Evolutionary conservation across 2,888 invertebrate species (phyloP).

Genomic region (Drosophila demipolita): DNA sequence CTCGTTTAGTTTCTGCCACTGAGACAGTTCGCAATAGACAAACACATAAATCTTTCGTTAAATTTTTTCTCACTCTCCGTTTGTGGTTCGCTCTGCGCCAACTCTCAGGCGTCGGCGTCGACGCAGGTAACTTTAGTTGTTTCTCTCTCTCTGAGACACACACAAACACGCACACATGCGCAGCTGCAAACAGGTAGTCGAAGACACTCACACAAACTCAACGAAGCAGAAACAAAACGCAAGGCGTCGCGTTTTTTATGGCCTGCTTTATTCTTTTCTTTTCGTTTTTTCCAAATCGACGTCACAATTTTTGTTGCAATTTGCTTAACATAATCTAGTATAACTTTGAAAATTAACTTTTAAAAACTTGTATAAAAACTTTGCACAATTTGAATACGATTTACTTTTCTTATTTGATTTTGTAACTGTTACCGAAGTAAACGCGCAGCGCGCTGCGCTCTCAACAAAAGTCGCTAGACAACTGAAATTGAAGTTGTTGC

Average conservation of each 20-base stretch:
- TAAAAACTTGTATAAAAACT: slow-evolving; percentile 10
- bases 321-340: background rate
- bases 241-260: slow-evolving; percentile 61
- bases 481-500: slow-evolving; percentile 69
- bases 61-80: slow-evolving; percentile 31
- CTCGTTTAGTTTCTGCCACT: slow-evolving; percentile 65
- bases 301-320: slow-evolving; percentile 19
- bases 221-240: slow-evolving; percentile 67
- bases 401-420: slow-evolving; percentile 51
- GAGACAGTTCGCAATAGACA: slow-evolving; percentile 14
- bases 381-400: slow-evolving; percentile 30
- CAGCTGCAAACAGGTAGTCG: slow-evolving; percentile 69
- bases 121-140: slow-evolving; percentile 41
- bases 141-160: slow-evolving; percentile 29
- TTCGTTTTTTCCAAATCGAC: slow-evolving; percentile 16
- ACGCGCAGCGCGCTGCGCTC: slow-evolving; percentile 44
- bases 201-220: slow-evolving; percentile 49
- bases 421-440: slow-evolving; percentile 26
- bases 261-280: slow-evolving; percentile 44
- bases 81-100: slow-evolving; percentile 14
- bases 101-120: slow-evolving; percentile 43
- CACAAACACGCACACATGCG: slow-evolving; percentile 45
- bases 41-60: slow-evolving; percentile 38
- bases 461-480: slow-evolving; percentile 65
- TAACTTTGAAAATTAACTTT: background rate